Conservation (phyloP, 2,888 invertebrate genomes). For the Lepidonotus clava region DNA sequence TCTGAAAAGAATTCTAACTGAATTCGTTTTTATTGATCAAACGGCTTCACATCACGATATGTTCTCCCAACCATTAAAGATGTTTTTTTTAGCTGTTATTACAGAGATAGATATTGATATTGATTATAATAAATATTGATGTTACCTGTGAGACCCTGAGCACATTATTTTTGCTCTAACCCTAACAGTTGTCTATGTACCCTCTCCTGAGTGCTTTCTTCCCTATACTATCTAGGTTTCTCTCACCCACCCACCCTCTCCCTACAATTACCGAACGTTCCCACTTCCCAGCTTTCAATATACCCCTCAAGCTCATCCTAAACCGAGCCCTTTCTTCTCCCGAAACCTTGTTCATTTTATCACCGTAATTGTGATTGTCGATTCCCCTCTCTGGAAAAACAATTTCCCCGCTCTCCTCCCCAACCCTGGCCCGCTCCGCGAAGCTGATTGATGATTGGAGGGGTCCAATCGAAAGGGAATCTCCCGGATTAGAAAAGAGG, state of each 20-base stretch:
- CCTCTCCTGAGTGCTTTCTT: not conserved
- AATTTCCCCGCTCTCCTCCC: not conserved
- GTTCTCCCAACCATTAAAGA: no score
- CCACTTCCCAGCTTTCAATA: not conserved
- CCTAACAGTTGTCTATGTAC: not conserved
- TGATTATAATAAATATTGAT: no score
- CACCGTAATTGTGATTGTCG: slow-evolving; percentile 16
- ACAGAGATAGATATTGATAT: no score
- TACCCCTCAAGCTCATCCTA: not conserved
- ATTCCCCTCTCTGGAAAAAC: not conserved
- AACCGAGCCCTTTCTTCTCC: not conserved
- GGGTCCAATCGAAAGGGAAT: slow-evolving; percentile 36
- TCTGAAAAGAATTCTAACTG: no score
- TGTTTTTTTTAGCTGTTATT: no score
- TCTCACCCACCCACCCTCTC: not conserved
- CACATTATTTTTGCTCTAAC: no score
- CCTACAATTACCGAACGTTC: not conserved
- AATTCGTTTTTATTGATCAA: no score
- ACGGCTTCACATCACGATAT: no score
- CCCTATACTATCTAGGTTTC: not conserved
- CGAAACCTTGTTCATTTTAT: not conserved
- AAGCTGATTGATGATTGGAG: slow-evolving; percentile 24
- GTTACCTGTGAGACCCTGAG: no score
- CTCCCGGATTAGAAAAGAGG: not conserved
- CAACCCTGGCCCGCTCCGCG: not conserved